Evolutionary conservation across 2,113 vertebrate genomes (phyloP).

Genomic region (Marcusenius ussheri): DNA sequence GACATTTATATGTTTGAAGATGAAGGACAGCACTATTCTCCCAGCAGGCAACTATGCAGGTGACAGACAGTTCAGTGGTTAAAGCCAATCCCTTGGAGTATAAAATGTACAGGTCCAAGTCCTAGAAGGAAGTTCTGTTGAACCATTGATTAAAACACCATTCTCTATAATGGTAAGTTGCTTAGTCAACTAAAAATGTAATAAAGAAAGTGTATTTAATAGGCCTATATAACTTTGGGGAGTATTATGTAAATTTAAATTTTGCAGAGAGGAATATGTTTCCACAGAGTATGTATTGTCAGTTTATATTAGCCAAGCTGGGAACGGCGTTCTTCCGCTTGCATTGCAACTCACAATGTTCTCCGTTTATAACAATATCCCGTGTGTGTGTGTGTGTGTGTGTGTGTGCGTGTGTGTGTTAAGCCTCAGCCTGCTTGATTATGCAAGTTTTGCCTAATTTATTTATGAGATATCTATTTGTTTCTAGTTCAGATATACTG

Average conservation of each 20-base stretch:
- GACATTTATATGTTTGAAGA: background rate
- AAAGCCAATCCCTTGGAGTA: background rate
- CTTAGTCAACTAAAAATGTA: background rate
- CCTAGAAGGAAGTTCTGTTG: background rate
- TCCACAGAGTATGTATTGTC: slow-evolving; percentile 31
- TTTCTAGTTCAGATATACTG: background rate
- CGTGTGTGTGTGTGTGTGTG: background rate
- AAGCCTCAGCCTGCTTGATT: background rate
- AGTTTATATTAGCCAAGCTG: slow-evolving; percentile 33
- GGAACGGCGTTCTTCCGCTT: slow-evolving; percentile 8
- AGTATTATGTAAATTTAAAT: slow-evolving; percentile 23
- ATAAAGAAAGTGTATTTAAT: background rate
- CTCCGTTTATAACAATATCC: background rate
- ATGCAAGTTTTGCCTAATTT: background rate
- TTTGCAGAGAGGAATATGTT: slow-evolving; percentile 7
- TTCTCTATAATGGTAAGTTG: background rate
- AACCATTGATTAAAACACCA: background rate
- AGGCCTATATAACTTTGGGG: slow-evolving; percentile 18
- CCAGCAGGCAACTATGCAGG: background rate
- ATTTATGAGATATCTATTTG: background rate
- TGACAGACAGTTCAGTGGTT: background rate
- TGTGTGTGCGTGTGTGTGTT: background rate
- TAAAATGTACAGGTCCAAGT: background rate
- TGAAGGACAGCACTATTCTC: background rate
- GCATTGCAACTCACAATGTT: background rate